A percentile compares a stretch with the other conserved stretches of the same genome.
These are phyloP conservation scores for Trichogramma dendrolimi DNA, from an alignment of 2,888 invertebrate genomes.

Conservation along the genomic window DNA sequence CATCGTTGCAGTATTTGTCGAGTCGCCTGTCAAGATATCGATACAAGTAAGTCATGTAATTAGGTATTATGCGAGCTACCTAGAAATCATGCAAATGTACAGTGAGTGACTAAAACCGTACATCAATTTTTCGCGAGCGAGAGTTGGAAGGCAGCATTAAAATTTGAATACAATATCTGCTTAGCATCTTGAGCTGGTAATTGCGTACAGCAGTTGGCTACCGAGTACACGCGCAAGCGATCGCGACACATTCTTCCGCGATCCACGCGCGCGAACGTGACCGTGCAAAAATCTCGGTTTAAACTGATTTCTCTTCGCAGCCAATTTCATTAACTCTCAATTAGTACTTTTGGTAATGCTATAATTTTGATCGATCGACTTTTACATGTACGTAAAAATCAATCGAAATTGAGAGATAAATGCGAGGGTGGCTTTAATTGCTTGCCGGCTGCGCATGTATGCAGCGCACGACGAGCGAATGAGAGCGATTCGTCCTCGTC, in stretches of 20 bases:
- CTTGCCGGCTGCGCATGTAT: background rate
- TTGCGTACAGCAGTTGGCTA: background rate
- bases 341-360: constrained; percentile 6
- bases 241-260: background rate
- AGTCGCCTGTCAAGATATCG: too few relatives aligned
- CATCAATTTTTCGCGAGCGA: constrained; percentile 9
- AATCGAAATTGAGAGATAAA: constrained; percentile 21
- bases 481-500: too few relatives aligned
- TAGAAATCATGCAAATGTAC: constrained; percentile 6
- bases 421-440: constrained; percentile 16
- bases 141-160: constrained; percentile 7
- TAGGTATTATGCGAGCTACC: too few relatives aligned
- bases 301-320: background rate
- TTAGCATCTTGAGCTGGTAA: background rate
- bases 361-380: too few relatives aligned
- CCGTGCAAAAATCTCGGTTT: constrained; percentile 1
- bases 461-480: too few relatives aligned
- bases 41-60: too few relatives aligned
- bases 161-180: constrained; percentile 24
- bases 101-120: background rate
- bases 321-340: background rate
- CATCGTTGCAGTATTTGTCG: too few relatives aligned
- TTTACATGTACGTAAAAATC: background rate
- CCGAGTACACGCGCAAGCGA: background rate
- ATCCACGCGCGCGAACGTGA: constrained; percentile 7